Evolutionary conservation across 1,140 invertebrate species (phyloP).

Genomic region (Rhagoletis pomonella): DNA sequence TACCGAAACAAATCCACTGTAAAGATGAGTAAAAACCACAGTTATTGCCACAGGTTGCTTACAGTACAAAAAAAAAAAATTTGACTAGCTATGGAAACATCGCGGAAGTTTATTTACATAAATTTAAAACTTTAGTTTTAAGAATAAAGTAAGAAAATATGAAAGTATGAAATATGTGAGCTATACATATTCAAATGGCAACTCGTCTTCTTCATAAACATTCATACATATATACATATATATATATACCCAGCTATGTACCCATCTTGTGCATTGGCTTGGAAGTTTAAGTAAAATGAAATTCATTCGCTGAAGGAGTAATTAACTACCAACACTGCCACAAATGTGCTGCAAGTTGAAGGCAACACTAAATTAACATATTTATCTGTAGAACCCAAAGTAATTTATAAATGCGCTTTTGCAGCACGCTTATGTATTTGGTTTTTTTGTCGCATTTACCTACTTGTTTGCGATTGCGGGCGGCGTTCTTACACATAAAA

Average conservation of each 20-base stretch:
- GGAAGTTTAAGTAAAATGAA: no score
- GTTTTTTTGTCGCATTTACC: background rate
- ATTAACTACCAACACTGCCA: background rate
- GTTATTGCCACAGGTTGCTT: slow-evolving; percentile 6
- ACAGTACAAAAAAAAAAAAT: background rate
- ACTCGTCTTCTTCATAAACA: no score
- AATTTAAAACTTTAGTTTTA: background rate
- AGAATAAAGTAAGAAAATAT: background rate
- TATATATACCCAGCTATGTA: background rate
- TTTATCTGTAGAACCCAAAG: background rate
- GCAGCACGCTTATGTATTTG: background rate
- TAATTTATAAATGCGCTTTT: background rate
- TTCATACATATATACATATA: background rate
- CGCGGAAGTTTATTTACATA: background rate
- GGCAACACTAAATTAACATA: background rate
- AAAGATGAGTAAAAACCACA: slow-evolving; percentile 21
- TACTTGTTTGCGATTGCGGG: background rate
- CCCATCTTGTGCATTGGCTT: no score
- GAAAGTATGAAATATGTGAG: background rate
- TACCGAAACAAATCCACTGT: slow-evolving; percentile 33
- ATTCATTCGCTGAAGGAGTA: background rate
- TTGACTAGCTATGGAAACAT: background rate
- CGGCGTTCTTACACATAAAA: background rate
- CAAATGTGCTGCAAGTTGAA: background rate
- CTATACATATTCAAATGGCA: no score